Base-by-base conservation (phyloP, 2,888 invertebrate species). In the Tyria jacobaeae region DNA sequence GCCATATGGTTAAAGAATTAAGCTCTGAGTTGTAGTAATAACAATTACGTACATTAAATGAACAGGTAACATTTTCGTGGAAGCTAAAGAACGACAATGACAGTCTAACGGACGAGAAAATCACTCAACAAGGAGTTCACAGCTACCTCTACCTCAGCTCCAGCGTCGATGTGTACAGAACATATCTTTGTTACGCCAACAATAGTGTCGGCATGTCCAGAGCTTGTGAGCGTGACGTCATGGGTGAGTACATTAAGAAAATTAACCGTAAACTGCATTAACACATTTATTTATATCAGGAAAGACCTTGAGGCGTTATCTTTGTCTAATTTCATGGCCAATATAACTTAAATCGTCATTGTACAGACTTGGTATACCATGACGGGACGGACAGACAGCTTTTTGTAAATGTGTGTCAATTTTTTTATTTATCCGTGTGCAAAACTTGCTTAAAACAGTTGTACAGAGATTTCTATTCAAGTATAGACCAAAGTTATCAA, bases 161-260 rank as follows among this genome's bases (percentile, higher is more conserved):
- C 3, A 78, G 84, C n/a, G 95, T 95, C 15, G 89, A 87, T 15
- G 87, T 88, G 0, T 94, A 95, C 80, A 95, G 98, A 63, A 98
- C 97, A 5, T 98, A 98, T 88, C 95, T 96, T 61, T 98, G 98
- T 88, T 95, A 95, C 76, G 98, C 97, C 27, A 97, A 97, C 87
- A 98, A 98, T 91, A 94, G 96, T 5, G 97, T 98, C 15, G 98
- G 98, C 2, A 80, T 84, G 64, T 95, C 96, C 21, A 80, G 94
- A 49, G 93, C 95, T 4, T 96, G 96, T 83, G 95, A 96, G 83
- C 90, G 95, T 63, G 95, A 96, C 82, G 96, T 96, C 50, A 95
- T 95, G 86, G 96, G 96, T 96, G 84, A 75, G 83, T 75, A 1
- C n/a, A 2, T 41, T 17, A 3, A 10, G 10, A 41, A 41, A 1